Conservation (phyloP, 2,113 vertebrate species). For the Conger conger region DNA sequence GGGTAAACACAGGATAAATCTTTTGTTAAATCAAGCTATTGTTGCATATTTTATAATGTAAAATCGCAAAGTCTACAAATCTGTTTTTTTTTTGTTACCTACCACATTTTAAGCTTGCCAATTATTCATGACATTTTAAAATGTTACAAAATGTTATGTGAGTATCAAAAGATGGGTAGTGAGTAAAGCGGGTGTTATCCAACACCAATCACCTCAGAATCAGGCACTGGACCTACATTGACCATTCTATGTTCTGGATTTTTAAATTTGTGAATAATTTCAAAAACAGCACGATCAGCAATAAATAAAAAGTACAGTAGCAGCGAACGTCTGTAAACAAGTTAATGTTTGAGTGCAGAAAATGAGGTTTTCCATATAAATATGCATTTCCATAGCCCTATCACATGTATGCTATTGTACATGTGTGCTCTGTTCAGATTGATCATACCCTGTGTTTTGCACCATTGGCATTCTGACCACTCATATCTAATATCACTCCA, state of each 20-base stretch:
- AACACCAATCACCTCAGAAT: background rate
- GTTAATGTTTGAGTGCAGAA: background rate
- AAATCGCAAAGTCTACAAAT: too few relatives aligned
- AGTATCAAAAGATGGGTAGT: background rate
- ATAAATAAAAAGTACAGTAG: background rate
- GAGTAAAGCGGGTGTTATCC: background rate
- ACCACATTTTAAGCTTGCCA: background rate
- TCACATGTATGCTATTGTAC: background rate
- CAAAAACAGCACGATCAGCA: background rate
- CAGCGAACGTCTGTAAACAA: background rate
- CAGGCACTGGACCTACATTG: background rate
- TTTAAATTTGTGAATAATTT: background rate
- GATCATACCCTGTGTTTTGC: background rate
- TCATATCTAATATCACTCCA: background rate
- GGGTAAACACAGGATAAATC: background rate
- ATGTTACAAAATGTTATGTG: background rate
- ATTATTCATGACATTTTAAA: background rate
- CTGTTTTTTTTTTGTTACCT: background rate
- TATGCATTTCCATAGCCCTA: background rate
- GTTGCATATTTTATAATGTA: too few relatives aligned
- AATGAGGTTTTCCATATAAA: background rate
- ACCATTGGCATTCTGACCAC: background rate
- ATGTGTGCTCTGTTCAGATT: background rate
- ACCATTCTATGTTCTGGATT: background rate
- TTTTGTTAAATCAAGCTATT: background rate